Conservation (phyloP, 1,140 invertebrate genomes). For the Anoplophora glabripennis region DNA sequence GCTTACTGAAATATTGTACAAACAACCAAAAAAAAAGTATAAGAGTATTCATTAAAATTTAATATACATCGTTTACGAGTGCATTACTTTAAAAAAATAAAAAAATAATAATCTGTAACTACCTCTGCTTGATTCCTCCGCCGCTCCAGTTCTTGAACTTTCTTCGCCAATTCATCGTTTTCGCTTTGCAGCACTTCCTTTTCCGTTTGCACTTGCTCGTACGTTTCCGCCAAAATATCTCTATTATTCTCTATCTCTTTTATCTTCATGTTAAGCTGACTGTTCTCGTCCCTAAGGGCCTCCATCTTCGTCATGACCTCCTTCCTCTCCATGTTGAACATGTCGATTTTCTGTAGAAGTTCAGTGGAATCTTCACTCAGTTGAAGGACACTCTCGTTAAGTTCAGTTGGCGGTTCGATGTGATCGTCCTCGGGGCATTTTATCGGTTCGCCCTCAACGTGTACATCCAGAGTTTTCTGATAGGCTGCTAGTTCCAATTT, state of each 20-base stretch:
- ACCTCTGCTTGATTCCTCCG: neutral
- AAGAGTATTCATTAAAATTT: too few species aligned
- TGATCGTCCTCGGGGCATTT: constrained; percentile 30
- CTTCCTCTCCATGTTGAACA: constrained; percentile 61
- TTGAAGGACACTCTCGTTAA: constrained; percentile 55
- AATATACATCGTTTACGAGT: too few species aligned
- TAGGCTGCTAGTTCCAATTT: constrained; percentile 49
- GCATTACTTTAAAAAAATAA: neutral
- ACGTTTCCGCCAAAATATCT: constrained; percentile 49
- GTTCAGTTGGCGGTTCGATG: constrained; percentile 37
- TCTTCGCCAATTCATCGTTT: constrained; percentile 32
- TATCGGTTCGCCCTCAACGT: constrained; percentile 18
- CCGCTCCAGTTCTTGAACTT: neutral
- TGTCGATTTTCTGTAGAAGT: constrained; percentile 63
- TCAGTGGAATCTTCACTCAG: constrained; percentile 59
- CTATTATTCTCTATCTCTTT: constrained; percentile 59
- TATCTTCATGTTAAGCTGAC: constrained; percentile 53
- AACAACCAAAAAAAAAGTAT: too few species aligned
- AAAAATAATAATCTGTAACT: neutral
- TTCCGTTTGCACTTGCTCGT: constrained; percentile 48
- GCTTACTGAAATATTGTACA: too few species aligned
- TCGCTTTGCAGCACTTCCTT: constrained; percentile 45
- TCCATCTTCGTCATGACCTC: constrained; percentile 69
- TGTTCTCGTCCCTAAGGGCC: constrained; percentile 61
- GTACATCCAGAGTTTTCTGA: constrained; percentile 41